phyloP scores from a whole-genome alignment of 2,113 vertebrate genomes.

The Mus spicilegus region DNA sequence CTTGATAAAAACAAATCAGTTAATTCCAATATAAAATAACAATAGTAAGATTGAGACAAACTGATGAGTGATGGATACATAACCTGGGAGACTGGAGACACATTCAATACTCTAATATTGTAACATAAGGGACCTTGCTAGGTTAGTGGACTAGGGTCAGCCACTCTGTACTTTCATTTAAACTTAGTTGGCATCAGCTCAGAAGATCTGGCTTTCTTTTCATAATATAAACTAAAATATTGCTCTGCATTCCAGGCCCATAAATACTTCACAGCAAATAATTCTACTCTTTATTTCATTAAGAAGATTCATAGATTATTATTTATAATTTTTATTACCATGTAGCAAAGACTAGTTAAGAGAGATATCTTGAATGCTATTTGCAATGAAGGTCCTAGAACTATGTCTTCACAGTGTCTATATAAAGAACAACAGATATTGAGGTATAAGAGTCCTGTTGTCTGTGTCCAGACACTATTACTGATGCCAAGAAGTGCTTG shows the following conservation, averaged over 20 bases:
- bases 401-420: background rate
- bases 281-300: background rate
- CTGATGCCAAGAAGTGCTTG: no score
- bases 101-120: background rate
- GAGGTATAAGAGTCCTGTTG: background rate
- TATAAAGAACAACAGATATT: no score
- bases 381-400: background rate
- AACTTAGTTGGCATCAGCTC: no score
- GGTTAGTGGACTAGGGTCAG: background rate
- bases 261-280: background rate
- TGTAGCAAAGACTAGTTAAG: background rate
- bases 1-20: background rate
- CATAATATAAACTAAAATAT: background rate
- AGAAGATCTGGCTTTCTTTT: background rate
- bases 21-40: background rate
- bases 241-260: background rate
- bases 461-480: no score
- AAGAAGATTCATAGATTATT: background rate
- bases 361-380: background rate
- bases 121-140: background rate
- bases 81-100: background rate
- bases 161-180: fast-evolving
- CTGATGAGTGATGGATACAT: background rate
- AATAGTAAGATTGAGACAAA: background rate
- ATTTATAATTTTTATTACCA: background rate